Base-by-base conservation (phyloP, 2,888 invertebrate species). In the Drosophila quinaria region DNA sequence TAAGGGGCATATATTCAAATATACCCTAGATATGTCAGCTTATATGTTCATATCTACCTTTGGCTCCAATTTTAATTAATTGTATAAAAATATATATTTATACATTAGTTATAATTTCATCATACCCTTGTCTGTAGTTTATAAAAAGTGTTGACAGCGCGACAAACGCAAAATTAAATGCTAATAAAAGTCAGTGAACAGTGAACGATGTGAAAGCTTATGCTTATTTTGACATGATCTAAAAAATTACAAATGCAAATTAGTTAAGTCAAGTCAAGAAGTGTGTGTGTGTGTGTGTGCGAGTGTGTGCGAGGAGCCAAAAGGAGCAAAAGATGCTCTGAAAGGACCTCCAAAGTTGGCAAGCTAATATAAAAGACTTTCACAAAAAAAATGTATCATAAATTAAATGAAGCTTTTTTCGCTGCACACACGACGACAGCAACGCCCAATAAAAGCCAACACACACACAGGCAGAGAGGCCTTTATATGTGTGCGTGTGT, bases 241-340 rank as follows among this genome's bases (percentile, higher is more conserved):
- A 64, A 84, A 81, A 77, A 90, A 90, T 89, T 90, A 87, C 80
- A 80, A 84, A 89, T 90, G 86, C 89, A 90, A 89, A 89, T 90
- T 89, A 89, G 78, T 76, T 80, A 54, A 42, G 50, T 46, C 50
- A 41, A 61, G 66, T 74, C 61, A 49, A 62, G 56, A 46, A 59
- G 61, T 25, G 15, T 55, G 42, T 50, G 59, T 37, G 58, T 11
- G 35, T 31, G 44, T 49, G 15, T 55, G 42, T 50, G 59, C 33
- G 58, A 9, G 35, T 31, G 44, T 49, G 52, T 11, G 35, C n/a
- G 29, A 17, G 15, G 5, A 11, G 19, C 29, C 54, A 63, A 52
- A 52, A 65, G 51, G 42, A 44, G 35, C 41, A 49, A 70, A 66
- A 49, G 62, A 54, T 49, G 46, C 31, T 29, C 54, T 59, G 47